A percentile compares a stretch with the other conserved stretches of the same genome.
Conservation (phyloP, 2,888 invertebrate species). For the Drosophila melanosoma region DNA sequence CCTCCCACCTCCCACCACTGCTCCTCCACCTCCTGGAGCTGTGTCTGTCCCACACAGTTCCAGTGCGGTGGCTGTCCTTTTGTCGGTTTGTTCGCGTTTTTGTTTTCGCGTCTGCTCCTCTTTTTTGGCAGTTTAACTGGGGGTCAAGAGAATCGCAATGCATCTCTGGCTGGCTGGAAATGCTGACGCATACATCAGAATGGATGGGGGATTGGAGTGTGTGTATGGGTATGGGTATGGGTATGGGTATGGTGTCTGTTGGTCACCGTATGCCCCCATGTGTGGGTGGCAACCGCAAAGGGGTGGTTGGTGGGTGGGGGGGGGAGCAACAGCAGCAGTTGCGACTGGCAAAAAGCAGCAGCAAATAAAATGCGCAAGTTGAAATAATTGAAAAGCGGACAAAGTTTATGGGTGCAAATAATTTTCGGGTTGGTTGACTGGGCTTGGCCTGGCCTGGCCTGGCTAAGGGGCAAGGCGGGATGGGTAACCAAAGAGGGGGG, state of each 20-base stretch:
- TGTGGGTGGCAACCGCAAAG: constrained; percentile 38
- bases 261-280: constrained; percentile 47
- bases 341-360: constrained; percentile 41
- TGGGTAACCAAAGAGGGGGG: background rate
- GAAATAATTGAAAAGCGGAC: constrained; percentile 72
- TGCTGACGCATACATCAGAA: constrained; percentile 55
- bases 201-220: too few species aligned
- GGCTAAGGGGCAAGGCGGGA: too few species aligned
- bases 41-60: constrained; percentile 4
- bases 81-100: constrained; percentile 32
- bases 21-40: background rate
- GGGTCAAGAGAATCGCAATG: constrained; percentile 74
- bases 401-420: constrained; percentile 70
- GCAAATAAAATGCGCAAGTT: constrained; percentile 61
- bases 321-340: background rate
- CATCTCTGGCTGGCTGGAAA: constrained; percentile 50
- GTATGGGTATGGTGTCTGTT: constrained; percentile 9
- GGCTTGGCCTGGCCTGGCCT: background rate
- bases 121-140: constrained; percentile 70
- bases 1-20: background rate
- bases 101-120: constrained; percentile 47
- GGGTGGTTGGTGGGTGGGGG: constrained; percentile 4
- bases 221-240: background rate
- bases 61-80: constrained; percentile 9
- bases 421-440: constrained; percentile 41